phyloP scores from a whole-genome alignment of 1,140 invertebrate species.

The Dendroctonus valens region DNA sequence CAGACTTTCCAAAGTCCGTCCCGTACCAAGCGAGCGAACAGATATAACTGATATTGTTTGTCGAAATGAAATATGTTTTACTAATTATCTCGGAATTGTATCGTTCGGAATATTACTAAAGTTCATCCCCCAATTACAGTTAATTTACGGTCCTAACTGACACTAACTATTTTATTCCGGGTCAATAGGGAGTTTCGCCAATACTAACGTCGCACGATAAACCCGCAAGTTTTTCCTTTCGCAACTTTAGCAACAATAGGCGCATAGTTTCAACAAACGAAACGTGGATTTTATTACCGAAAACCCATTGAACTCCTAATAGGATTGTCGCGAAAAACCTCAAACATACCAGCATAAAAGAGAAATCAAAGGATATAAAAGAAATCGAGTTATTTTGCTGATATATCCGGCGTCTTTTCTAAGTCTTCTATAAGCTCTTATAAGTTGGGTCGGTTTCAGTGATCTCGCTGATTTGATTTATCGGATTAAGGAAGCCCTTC shows the following conservation, averaged over 20 bases:
- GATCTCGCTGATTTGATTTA: slow-evolving; percentile 47
- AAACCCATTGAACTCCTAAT: slow-evolving; percentile 19
- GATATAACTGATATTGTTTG: slow-evolving; percentile 35
- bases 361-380: slow-evolving; percentile 34
- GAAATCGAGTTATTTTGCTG: slow-evolving; percentile 34
- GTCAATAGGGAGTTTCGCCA: slow-evolving; percentile 10
- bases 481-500: slow-evolving; percentile 45
- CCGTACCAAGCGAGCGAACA: slow-evolving; percentile 27
- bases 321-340: slow-evolving; percentile 22
- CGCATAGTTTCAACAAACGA: background rate
- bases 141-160: slow-evolving; percentile 29
- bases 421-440: slow-evolving; percentile 40
- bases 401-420: slow-evolving; percentile 32
- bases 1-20: slow-evolving; percentile 29
- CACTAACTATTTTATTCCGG: no score
- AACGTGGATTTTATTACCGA: background rate
- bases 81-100: slow-evolving; percentile 40
- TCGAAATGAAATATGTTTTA: slow-evolving; percentile 39
- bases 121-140: slow-evolving; percentile 37
- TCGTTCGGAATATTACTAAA: slow-evolving; percentile 37
- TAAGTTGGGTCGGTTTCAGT: slow-evolving; percentile 37
- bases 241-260: background rate
- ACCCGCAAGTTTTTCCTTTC: no score
- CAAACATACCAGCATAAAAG: slow-evolving; percentile 23
- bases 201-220: background rate